Evolutionary conservation across 2,113 vertebrate species (phyloP).

Genomic region (Passer domesticus): DNA sequence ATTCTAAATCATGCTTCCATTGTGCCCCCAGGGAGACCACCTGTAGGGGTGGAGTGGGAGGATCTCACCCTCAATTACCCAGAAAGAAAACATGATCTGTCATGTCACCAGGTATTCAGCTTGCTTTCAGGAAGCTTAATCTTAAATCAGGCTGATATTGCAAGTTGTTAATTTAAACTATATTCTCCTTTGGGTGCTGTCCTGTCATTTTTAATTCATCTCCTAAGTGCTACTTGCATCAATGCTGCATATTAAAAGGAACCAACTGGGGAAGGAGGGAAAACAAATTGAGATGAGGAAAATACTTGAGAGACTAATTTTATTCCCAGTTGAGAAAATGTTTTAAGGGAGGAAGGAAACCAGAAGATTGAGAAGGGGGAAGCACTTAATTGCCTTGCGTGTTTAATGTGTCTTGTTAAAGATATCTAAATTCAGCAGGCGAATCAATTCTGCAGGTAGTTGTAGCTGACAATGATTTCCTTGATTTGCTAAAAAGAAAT

Average conservation of each 20-base stretch:
- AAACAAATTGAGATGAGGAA: slow-evolving; percentile 7
- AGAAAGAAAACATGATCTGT: not conserved
- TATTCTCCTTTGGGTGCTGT: slow-evolving; percentile 26
- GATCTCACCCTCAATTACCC: not conserved
- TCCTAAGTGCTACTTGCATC: not conserved
- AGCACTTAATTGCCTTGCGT: not conserved
- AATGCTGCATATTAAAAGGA: not conserved
- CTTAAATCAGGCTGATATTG: not conserved
- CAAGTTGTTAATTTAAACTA: slow-evolving; percentile 44
- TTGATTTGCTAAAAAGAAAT: not conserved
- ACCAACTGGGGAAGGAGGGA: not conserved
- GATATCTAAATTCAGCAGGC: slow-evolving; percentile 2
- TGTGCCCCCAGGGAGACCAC: not conserved
- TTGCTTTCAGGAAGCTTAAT: not conserved
- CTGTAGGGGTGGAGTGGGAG: not conserved
- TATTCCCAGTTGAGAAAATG: not conserved
- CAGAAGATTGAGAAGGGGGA: not conserved
- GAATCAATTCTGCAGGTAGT: not conserved
- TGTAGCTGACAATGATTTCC: not conserved
- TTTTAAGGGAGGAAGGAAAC: slow-evolving; percentile 34
- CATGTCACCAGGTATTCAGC: not conserved
- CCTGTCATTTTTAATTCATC: slow-evolving; percentile 27
- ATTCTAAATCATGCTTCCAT: not conserved
- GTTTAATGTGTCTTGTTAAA: not conserved
- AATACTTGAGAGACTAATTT: slow-evolving; percentile 28